Percentiles rank a stretch among this genome's conserved stretches.
These are phyloP conservation scores for Synanceia verrucosa DNA, from an alignment of 2,797 vertebrate species.

Conservation along the genomic window DNA sequence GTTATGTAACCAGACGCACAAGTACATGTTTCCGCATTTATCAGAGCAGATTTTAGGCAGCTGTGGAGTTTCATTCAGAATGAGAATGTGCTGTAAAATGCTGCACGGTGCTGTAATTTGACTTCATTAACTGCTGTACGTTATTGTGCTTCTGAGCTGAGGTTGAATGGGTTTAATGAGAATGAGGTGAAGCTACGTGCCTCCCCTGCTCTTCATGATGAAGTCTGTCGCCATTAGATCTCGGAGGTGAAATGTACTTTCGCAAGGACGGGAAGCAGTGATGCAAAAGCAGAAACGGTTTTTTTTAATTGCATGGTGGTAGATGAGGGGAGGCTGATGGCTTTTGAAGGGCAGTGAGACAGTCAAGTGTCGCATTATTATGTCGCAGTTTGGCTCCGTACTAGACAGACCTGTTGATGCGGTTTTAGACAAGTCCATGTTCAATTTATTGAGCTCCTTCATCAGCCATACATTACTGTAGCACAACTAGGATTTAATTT, in stretches of 20 bases:
- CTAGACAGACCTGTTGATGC: slow-evolving; percentile 68
- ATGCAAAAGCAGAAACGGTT: neutral
- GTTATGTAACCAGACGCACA: slow-evolving; percentile 57
- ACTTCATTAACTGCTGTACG: rapidly evolving
- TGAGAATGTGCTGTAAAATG: neutral
- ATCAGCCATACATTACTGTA: neutral
- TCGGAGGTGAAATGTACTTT: neutral
- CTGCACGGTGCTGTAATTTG: neutral
- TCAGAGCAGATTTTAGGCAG: neutral
- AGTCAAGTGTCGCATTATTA: slow-evolving; percentile 46
- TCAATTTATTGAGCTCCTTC: neutral
- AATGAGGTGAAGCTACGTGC: slow-evolving; percentile 64
- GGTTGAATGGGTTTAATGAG: too few species aligned
- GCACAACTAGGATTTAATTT: neutral
- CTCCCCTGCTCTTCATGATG: slow-evolving; percentile 24
- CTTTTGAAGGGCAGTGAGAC: slow-evolving; percentile 30
- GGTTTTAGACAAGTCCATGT: neutral
- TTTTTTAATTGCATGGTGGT: neutral
- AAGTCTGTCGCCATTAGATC: slow-evolving; percentile 37
- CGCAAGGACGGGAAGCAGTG: neutral
- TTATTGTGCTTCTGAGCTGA: neutral
- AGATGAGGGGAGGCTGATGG: neutral
- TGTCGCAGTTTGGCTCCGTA: slow-evolving; percentile 64
- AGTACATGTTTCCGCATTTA: neutral
- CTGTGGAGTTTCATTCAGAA: rapidly evolving